Evolutionary conservation across 2,888 invertebrate species (phyloP), one percentile per base, ranked within the genome.

Genomic region (Sisyra nigra): DNA sequence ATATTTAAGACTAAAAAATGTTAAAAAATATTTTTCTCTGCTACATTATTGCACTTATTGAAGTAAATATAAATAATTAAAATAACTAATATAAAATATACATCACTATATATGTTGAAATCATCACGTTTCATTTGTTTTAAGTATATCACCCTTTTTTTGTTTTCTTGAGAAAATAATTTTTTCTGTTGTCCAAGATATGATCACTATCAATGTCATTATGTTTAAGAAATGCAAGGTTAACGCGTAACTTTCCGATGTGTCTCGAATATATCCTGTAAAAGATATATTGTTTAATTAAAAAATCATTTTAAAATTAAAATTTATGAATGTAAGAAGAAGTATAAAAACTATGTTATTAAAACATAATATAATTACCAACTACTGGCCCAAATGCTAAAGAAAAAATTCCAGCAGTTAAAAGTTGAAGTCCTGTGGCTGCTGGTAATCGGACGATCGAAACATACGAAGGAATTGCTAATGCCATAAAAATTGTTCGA

Each of bases 391-490:
- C 80, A 17, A 76, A 55, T 1, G 62, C 47, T 3, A 80, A 57
- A 45, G 74, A 76, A 9, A 75, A 68, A 3, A 80, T 56, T 1
- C 80, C 81, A 51, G 77, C 74, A 38, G 74, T 72, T 7, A 80
- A 60, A 31, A 81, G 57, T 54, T 80, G 80, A 38, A 82, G 61
- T 1, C 81, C 81, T 1, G 77, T 70, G 2, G 81, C 81, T 8
- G 76, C 79, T 1, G 82, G 80, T 45, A 82, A 55, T 45, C 77
- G 71, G 47, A 76, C 72, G 10, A 82, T 54, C 1, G 80, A 74
- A 34, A 82, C 80, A 53, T 81, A 74, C 0, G 73, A 71, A 2
- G 81, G 80, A 51, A 82, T 78, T 9, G 80, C 78, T 3, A 82
- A 58, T 0, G 79, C 76, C 73, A 81, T 78, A 53, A 81, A 81